phyloP scores from a whole-genome alignment of 2,797 vertebrate genomes.

The Gallinago solitaria region DNA sequence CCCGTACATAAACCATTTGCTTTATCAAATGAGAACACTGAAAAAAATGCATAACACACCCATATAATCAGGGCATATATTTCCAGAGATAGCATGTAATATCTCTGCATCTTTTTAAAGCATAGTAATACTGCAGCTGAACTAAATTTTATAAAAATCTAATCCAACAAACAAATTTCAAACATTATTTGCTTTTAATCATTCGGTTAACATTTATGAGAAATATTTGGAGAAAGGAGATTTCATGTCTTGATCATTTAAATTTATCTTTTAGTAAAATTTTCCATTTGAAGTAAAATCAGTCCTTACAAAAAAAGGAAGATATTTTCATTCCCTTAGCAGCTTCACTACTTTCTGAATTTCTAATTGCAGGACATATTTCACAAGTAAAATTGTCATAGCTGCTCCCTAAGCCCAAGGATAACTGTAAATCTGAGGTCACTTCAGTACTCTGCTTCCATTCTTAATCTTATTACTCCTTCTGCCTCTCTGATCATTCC shows the following conservation, averaged over 20 bases:
- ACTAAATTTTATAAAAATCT: neutral
- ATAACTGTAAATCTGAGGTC: neutral
- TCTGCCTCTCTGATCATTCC: neutral
- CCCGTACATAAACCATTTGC: neutral
- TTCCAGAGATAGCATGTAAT: neutral
- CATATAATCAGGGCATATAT: neutral
- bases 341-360: neutral
- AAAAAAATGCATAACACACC: neutral
- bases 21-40: neutral
- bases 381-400: neutral
- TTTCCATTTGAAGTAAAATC: neutral
- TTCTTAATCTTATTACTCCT: neutral
- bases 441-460: neutral
- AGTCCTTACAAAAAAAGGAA: neutral
- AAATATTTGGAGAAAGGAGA: neutral
- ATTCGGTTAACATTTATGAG: neutral
- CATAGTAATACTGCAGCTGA: neutral
- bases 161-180: neutral
- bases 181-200: neutral
- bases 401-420: neutral
- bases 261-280: neutral
- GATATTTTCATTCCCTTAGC: neutral
- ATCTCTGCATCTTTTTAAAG: neutral
- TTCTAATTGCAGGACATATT: neutral
- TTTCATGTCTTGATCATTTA: neutral